Base-by-base conservation (phyloP, 2,888 invertebrate species). In the Habrosyne pyritoides region DNA sequence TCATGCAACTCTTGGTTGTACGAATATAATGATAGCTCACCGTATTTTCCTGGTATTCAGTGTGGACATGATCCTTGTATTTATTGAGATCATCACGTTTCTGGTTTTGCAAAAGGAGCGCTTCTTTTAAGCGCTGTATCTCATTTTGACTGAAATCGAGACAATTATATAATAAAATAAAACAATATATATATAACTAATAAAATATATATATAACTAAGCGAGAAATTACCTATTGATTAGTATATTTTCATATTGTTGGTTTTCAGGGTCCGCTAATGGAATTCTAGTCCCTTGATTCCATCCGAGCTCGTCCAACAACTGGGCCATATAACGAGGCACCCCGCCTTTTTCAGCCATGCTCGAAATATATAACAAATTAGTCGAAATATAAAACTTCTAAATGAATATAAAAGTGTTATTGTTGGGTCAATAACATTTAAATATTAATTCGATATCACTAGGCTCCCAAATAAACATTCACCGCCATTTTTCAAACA, bases 271-370 rank as follows among this genome's bases (percentile, higher is more conserved):
- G 86, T 96, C 96, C 0, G 97, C 96, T 61, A 97, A 93, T 2
- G 97, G 97, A 68, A 96, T 94, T 74, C 95, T 95, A 59, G 96
- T 96, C 6, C 97, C 96, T 73, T 95, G 94, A 55, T 94, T 93
- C 95, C 96, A 96, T 2, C 96, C 96, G 57, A 96, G 89, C 66
- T 95, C 93, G 65, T 94, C 94, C 57, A 97, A 84, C 56, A 96
- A 89, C 68, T 95, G 94, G 47, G 94, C 93, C 76, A 96, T 93
- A 66, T 93, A 92, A 46, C 79, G 76, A 2, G 89, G 87, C 67
- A 88, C 76, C 56, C 79, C 77, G 21, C 59, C 66, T 52, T 67
- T 59, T 56, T 78, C 84, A 55, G 69, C 68, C 91, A 89, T 89
- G 49, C 30, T 70, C 42, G 48, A 52, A 50, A 47, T 26, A 53